These are phyloP conservation scores for Caenorhabditis panamensis DNA, from an alignment of 2,888 invertebrate genomes.

Conservation along the genomic window DNA sequence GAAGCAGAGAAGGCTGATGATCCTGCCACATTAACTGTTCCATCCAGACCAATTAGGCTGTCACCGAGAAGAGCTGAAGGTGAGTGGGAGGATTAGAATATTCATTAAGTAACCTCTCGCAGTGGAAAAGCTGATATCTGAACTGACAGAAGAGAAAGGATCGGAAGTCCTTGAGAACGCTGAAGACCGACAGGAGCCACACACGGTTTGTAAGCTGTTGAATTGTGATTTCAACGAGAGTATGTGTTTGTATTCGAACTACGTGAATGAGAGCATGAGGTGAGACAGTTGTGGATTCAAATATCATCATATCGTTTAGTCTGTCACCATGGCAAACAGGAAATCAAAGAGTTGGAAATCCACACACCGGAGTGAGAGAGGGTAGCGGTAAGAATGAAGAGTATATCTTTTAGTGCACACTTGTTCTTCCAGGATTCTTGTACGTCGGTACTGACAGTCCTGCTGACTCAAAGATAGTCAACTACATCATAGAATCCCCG, in stretches of 20 bases:
- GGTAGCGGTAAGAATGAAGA: conserved; percentile 29
- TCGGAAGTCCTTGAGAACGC: conserved; percentile 18
- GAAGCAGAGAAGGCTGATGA: conserved; percentile 5
- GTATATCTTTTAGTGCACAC: background rate
- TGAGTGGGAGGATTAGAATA: background rate
- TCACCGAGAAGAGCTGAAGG: conserved; percentile 49
- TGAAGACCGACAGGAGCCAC: conserved; percentile 31
- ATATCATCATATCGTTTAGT: too few relatives aligned
- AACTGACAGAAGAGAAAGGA: conserved; percentile 30
- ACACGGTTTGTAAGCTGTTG: conserved; percentile 63
- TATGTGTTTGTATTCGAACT: conserved; percentile 70
- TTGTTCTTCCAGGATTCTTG: conserved; percentile 65
- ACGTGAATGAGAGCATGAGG: conserved; percentile 64
- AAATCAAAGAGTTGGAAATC: conserved; percentile 63
- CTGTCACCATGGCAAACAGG: conserved; percentile 62
- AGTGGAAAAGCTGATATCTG: conserved; percentile 47
- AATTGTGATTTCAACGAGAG: conserved; percentile 68
- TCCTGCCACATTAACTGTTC: conserved; percentile 16
- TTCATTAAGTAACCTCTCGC: background rate
- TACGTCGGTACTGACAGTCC: conserved; percentile 73
- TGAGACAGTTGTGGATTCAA: conserved; percentile 5
- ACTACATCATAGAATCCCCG: conserved; percentile 75
- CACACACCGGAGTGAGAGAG: conserved; percentile 67
- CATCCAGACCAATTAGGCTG: conserved; percentile 54
- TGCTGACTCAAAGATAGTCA: conserved; percentile 55